Percentiles rank a stretch among this genome's conserved stretches.
Evolutionary conservation across 2,113 vertebrate genomes (phyloP).

Genomic region (Sciurus niger): DNA sequence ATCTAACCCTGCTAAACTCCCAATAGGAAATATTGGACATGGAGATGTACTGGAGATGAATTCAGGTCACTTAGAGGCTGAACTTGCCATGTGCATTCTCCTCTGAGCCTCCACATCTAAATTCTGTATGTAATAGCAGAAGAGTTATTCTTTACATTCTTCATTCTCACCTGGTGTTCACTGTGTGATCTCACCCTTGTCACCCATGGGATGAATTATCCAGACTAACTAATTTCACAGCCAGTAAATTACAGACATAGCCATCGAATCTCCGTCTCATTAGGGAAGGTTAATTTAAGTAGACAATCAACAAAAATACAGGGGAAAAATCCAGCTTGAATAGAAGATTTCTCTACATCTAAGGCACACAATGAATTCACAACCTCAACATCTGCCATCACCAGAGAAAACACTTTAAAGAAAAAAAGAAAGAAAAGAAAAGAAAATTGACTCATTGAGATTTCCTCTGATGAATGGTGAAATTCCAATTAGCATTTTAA

Average conservation of each 20-base stretch:
- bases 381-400: conserved; percentile 88
- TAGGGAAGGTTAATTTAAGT: conserved; percentile 90
- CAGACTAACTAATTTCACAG: conserved; percentile 88
- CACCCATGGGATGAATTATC: conserved; percentile 83
- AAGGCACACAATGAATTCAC: conserved; percentile 85
- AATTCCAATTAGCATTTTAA: conserved; percentile 91
- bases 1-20: not conserved
- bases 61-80: not conserved
- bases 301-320: conserved; percentile 88
- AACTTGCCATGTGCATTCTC: not conserved
- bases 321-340: conserved; percentile 77
- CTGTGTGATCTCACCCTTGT: conserved; percentile 75
- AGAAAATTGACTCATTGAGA: conserved; percentile 79
- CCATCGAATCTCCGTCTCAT: conserved; percentile 85
- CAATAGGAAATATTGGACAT: not conserved
- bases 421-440: conserved; percentile 48
- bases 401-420: conserved; percentile 82
- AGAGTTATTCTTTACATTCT: not conserved
- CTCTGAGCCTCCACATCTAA: not conserved
- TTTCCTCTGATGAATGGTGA: conserved; percentile 88
- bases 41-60: not conserved
- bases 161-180: conserved; percentile 67
- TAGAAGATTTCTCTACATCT: conserved; percentile 81
- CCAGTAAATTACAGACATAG: conserved; percentile 87
- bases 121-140: not conserved